Evolutionary conservation across 2,888 invertebrate genomes (phyloP), one percentile per base, ranked within the genome.

Genomic region (Lysandra bellargus): DNA sequence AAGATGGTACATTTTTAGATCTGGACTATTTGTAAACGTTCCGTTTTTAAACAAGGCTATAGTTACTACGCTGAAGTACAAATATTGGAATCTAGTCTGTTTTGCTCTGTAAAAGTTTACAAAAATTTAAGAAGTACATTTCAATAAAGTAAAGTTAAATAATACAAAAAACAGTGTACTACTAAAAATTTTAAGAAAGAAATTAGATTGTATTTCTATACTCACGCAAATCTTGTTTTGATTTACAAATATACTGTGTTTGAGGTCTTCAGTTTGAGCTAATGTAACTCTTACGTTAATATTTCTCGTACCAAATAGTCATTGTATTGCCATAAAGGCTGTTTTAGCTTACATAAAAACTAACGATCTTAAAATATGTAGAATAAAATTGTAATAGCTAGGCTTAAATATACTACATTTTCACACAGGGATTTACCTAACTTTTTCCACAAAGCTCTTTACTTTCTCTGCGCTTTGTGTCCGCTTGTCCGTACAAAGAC

Each of bases 401-500:
- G 23, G 60, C 60, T 78, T 80, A 79, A 80, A 80, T 79, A 80
- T 80, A 81, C 80, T 77, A 64, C 73, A 78, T 53, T 77, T 69
- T 72, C 78, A 80, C 44, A 81, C 78, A 77, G 81, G 37, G 80
- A 81, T 79, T 80, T 78, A 40, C 81, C 80, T 53, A 76, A 81
- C 82, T 79, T 79, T 80, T 30, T 73, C 57, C 80, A 81, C 78
- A 82, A 80, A 82, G 85, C 79, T 80, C 80, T 81, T 84, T 85
- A 85, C 84, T 83, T 87, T 83, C 85, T 82, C 87, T 85, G 85
- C 85, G 85, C 89, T 90, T 91, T 91, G 90, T 91, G 88, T 90
- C 84, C 85, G 86, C 85, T 84, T 89, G 90, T 88, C 90, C 89
- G 87, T 87, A 90, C 88, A 91, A 92, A 92, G 89, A 89, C 86